Conservation (phyloP, 2,888 invertebrate genomes). For the Lithophane semibrunnea region DNA sequence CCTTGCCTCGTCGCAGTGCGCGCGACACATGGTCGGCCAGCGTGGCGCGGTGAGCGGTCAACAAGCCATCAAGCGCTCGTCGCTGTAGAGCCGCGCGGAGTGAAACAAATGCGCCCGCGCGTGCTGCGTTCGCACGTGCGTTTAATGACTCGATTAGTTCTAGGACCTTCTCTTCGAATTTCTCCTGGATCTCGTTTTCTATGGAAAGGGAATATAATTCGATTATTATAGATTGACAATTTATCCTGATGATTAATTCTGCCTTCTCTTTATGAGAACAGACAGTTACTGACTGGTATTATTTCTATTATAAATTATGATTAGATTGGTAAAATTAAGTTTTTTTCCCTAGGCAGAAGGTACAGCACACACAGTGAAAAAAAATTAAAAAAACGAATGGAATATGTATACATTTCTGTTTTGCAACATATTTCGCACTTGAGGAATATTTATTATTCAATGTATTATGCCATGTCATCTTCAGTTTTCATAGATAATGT, state of each 20-base stretch:
- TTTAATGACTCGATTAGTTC: conserved; percentile 96
- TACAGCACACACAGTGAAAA: not conserved
- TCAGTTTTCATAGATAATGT: not conserved
- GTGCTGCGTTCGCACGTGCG: conserved; percentile 96
- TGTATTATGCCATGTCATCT: not conserved
- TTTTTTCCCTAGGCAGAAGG: not conserved
- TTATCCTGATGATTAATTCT: not conserved
- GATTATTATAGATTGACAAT: not conserved
- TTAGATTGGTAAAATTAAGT: not conserved
- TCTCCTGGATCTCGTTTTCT: conserved; percentile 91
- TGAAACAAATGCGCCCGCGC: conserved; percentile 93
- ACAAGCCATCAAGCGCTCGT: conserved; percentile 94
- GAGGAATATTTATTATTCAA: not conserved
- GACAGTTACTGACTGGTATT: not conserved
- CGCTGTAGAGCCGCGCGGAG: conserved; percentile 94
- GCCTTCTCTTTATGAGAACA: not conserved
- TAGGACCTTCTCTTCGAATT: conserved; percentile 96
- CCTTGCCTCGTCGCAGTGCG: conserved; percentile 95
- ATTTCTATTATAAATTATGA: not conserved
- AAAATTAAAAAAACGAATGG: not conserved
- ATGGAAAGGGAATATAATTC: conserved; percentile 34
- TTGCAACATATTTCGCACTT: not conserved
- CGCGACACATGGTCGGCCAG: conserved; percentile 95
- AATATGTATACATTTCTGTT: not conserved
- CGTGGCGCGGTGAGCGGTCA: conserved; percentile 94